Evolutionary conservation across 2,888 invertebrate species (phyloP).

Genomic region (Cremastobaeus sp.): DNA sequence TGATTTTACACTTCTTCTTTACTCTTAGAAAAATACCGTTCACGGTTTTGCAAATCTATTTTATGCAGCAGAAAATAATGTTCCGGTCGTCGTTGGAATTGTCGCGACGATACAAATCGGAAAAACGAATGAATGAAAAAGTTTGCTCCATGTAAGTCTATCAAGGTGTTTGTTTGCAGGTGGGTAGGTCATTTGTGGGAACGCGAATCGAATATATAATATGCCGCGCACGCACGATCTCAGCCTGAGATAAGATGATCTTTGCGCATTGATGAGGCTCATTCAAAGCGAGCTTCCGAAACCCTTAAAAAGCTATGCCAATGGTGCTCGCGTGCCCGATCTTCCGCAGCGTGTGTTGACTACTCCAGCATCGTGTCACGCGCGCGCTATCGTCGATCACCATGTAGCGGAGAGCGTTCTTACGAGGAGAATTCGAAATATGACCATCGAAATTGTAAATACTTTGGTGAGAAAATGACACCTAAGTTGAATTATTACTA

Average conservation of each 20-base stretch:
- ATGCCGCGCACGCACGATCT: conserved; percentile 35
- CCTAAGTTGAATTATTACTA: no score
- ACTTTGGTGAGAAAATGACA: no score
- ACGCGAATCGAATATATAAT: conserved; percentile 36
- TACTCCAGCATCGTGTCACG: conserved; percentile 41
- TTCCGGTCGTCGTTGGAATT: background rate
- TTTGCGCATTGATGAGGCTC: conserved; percentile 42
- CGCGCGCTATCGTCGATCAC: conserved; percentile 56
- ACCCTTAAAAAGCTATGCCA: conserved; percentile 41
- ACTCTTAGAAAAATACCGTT: no score
- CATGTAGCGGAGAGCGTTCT: conserved; percentile 39
- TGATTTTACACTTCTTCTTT: no score
- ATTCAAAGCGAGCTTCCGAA: conserved; percentile 55
- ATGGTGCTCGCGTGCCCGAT: conserved; percentile 44
- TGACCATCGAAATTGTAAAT: background rate
- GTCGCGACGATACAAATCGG: background rate
- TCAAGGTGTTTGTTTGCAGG: conserved; percentile 22
- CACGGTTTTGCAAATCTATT: no score
- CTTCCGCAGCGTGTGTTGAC: conserved; percentile 34
- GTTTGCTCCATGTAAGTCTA: conserved; percentile 10
- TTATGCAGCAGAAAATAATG: background rate
- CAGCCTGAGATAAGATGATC: conserved; percentile 39
- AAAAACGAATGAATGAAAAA: background rate
- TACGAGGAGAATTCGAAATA: conserved; percentile 23
- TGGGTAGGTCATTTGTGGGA: conserved; percentile 14